Evolutionary conservation across 2,797 vertebrate genomes (phyloP), one percentile per base, ranked within the genome.

Genomic region (Rhincodon typus): DNA sequence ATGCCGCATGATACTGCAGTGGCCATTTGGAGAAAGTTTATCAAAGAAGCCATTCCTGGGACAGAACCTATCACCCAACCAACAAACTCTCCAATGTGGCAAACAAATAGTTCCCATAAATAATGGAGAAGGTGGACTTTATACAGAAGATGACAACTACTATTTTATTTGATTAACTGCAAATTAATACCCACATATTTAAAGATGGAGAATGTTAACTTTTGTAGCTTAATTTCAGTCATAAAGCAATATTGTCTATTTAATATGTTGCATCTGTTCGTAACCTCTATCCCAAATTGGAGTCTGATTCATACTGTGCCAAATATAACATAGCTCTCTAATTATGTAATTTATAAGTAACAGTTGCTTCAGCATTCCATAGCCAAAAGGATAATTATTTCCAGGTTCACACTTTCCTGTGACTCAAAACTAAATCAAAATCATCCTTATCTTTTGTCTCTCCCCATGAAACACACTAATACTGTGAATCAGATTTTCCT

Each of bases 331-430:
- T 95, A 77, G 46, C 50, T 95, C 94, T 95, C 57, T 50, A 95
- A 95, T 95, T 95, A 95, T 77, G 46, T 95, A 72, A 95, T 74
- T 74, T 74, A 95, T 95, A 77, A 95, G 70, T 95, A 95, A 95
- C 94, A 95, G 94, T 95, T 74, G 94, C 94, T 95, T 91, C 74
- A 53, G 15, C 94, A 94, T 50, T 74, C 70, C 30, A 77, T 34
- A 53, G 70, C 70, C 70, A 95, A 95, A 72, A 74, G 70, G 70
- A 74, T 77, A 74, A 77, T 77, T 95, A 77, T 72, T 95, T 74
- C 94, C 94, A 95, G 94, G 25, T 95, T 95, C 94, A 77, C 94
- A 95, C 94, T 95, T 95, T 50, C 69, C 30, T 53, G 46, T 72
- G 70, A 38, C 70, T 74, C 70, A 53, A 77, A 95, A 91, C 38